phyloP scores from a whole-genome alignment of 2,888 invertebrate species.

The Smittia aterrima region DNA sequence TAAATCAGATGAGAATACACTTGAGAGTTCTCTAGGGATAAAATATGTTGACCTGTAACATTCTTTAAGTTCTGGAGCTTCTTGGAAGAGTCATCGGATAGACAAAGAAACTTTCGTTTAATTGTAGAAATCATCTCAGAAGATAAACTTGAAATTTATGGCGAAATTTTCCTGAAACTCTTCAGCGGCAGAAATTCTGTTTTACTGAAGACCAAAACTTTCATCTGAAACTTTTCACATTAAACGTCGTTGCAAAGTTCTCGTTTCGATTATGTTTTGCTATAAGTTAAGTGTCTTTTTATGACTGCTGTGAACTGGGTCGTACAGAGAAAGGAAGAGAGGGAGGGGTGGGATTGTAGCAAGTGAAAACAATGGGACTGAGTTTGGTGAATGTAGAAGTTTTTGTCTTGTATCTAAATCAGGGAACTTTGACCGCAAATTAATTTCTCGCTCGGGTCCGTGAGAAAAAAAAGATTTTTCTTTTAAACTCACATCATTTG shows the following conservation, averaged over 20 bases:
- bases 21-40: too few relatives aligned
- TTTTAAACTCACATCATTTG: too few relatives aligned
- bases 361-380: neutral
- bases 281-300: constrained; percentile 35
- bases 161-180: neutral
- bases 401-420: neutral
- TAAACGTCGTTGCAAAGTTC: constrained; percentile 29
- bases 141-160: constrained; percentile 5
- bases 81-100: neutral
- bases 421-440: neutral
- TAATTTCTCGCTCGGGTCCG: too few relatives aligned
- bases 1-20: too few relatives aligned
- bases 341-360: neutral
- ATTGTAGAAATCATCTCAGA: constrained; percentile 2
- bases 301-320: constrained; percentile 13
- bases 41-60: too few relatives aligned
- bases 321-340: neutral
- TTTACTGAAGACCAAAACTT: neutral
- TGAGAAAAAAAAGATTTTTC: too few relatives aligned
- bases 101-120: neutral
- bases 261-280: neutral
- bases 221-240: constrained; percentile 32
- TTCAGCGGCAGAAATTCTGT: neutral
- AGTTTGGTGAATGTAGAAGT: neutral
- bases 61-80: too few relatives aligned